Percentiles rank a stretch among this genome's conserved stretches.
phyloP scores from a whole-genome alignment of 2,113 vertebrate genomes.

The Tachysurus vachellii region DNA sequence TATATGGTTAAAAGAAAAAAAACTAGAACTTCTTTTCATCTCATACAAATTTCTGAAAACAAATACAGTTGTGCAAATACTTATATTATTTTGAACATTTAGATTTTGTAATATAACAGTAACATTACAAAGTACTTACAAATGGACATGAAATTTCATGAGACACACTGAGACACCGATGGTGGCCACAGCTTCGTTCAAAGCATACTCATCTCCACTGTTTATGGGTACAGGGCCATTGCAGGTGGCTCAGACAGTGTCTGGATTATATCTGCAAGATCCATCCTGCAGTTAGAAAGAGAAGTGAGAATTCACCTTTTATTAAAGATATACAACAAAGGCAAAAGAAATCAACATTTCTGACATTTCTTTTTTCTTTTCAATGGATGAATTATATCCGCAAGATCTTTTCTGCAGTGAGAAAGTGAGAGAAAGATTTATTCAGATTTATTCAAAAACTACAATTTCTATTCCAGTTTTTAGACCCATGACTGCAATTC shows the following conservation, averaged over 20 bases:
- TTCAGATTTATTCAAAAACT: too few relatives aligned
- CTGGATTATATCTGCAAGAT: conserved; percentile 64
- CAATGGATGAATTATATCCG: too few relatives aligned
- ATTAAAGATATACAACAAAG: too few relatives aligned
- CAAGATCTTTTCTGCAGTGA: not conserved
- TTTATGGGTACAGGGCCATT: conserved; percentile 63
- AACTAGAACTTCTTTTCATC: not conserved
- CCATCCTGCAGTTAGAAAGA: conserved; percentile 60
- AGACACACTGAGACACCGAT: conserved; percentile 59
- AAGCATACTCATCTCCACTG: conserved; percentile 60
- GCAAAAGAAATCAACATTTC: too few relatives aligned
- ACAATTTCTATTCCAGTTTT: not conserved
- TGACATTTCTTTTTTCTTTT: too few relatives aligned
- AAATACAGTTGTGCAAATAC: not conserved
- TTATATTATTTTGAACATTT: not conserved
- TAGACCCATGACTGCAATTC: not conserved
- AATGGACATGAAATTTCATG: too few relatives aligned
- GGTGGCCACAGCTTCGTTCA: conserved; percentile 74
- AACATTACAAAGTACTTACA: not conserved
- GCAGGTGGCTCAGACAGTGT: conserved; percentile 68
- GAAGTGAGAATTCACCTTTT: not conserved
- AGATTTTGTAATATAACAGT: not conserved
- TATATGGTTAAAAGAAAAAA: too few relatives aligned
- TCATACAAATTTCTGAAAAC: not conserved
- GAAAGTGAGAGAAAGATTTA: not conserved